A percentile compares a stretch with the other conserved stretches of the same genome.
Evolutionary conservation across 1,140 invertebrate genomes (phyloP).

Genomic region (Temnothorax nylanderi): DNA sequence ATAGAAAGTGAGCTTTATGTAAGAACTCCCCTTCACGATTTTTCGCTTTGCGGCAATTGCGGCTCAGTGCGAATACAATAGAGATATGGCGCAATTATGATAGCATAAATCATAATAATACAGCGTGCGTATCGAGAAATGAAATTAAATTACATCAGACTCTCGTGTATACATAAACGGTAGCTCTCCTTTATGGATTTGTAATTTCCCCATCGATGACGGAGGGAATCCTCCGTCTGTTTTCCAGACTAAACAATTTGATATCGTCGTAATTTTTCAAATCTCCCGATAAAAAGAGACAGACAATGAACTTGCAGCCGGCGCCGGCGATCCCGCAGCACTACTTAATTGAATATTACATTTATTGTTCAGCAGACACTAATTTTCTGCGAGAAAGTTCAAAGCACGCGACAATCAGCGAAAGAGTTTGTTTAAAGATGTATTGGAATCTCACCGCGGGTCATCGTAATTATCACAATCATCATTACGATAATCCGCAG

Average conservation of each 20-base stretch:
- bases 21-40: neutral
- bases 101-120: neutral
- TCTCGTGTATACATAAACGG: neutral
- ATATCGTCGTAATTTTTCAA: slow-evolving; percentile 26
- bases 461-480: neutral
- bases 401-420: neutral
- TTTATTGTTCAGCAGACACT: neutral
- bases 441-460: neutral
- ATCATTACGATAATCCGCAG: neutral
- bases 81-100: slow-evolving; percentile 5
- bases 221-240: neutral
- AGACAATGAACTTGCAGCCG: neutral
- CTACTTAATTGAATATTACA: slow-evolving; percentile 1
- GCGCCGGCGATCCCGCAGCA: neutral
- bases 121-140: neutral
- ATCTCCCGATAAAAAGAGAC: slow-evolving; percentile 20
- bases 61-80: neutral
- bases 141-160: slow-evolving; percentile 29
- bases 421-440: neutral
- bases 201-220: neutral
- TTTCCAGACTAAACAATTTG: slow-evolving; percentile 48
- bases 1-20: neutral
- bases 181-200: neutral
- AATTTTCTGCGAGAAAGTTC: neutral
- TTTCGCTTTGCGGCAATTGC: neutral